Conservation (phyloP, 2,113 vertebrate species). For the Oceanodroma tethys region DNA sequence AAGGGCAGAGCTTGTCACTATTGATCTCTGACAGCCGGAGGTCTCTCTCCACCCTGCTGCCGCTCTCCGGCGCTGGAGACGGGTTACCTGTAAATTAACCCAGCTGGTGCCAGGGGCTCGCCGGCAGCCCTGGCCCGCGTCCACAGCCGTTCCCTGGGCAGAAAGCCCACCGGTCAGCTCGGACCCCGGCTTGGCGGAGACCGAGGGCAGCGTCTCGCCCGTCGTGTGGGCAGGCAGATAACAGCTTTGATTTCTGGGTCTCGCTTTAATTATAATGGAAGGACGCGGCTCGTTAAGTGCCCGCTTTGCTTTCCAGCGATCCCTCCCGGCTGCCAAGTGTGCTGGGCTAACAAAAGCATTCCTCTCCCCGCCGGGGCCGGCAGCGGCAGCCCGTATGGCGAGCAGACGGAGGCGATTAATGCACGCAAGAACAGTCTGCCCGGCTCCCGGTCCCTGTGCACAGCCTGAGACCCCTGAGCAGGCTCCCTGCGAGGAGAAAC, state of each 20-base stretch:
- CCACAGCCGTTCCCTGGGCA: not conserved
- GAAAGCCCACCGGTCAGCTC: not conserved
- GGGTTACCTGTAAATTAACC: conserved; percentile 21
- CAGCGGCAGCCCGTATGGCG: conserved; percentile 6
- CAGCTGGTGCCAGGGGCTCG: not conserved
- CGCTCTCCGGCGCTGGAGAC: rapidly evolving
- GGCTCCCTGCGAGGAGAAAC: not conserved
- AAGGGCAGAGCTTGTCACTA: not conserved
- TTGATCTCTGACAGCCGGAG: not conserved
- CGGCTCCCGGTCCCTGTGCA: not conserved
- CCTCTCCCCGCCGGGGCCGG: not conserved
- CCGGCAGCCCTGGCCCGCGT: not conserved
- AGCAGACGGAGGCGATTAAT: conserved; percentile 36
- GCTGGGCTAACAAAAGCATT: conserved; percentile 40
- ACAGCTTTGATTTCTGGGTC: conserved; percentile 38
- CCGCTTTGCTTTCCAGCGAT: conserved; percentile 32
- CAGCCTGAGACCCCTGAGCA: not conserved
- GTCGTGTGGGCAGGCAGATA: not conserved
- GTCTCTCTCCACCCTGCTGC: not conserved
- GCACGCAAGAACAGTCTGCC: not conserved
- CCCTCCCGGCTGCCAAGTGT: conserved; percentile 20
- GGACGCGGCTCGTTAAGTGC: conserved; percentile 37
- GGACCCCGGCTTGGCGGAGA: not conserved
- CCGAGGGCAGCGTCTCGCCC: not conserved
- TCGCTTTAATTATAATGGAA: conserved; percentile 50